Percentiles rank a stretch among this genome's conserved stretches.
Conservation (phyloP, 1,140 invertebrate species). For the Pristionchus pacificus region DNA sequence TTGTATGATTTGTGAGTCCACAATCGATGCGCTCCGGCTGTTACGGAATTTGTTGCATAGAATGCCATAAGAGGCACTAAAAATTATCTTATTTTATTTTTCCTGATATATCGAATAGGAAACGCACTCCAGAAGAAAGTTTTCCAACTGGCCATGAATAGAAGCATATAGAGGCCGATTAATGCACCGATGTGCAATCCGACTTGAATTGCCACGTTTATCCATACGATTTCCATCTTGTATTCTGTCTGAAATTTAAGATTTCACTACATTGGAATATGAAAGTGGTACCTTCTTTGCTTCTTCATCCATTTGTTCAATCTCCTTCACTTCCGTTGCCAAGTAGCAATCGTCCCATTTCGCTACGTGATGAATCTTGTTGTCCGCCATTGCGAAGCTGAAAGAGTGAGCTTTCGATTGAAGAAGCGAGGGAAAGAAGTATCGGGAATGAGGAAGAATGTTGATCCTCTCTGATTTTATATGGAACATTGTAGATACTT, state of each 20-base stretch:
- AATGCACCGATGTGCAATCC: conserved; percentile 80
- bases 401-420: too few relatives aligned
- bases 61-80: conserved; percentile 42
- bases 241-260: neutral
- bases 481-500: too few relatives aligned
- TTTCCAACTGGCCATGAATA: conserved; percentile 72
- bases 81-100: conserved; percentile 11
- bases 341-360: neutral
- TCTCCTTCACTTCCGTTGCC: neutral
- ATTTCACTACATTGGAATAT: neutral
- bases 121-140: conserved; percentile 38
- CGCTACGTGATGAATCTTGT: neutral
- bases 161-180: conserved; percentile 75
- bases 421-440: too few relatives aligned
- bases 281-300: neutral
- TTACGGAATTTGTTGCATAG: conserved; percentile 67
- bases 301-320: neutral
- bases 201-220: conserved; percentile 79
- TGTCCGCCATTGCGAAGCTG: neutral
- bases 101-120: neutral
- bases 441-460: too few relatives aligned
- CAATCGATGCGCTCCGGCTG: conserved; percentile 85
- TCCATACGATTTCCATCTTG: conserved; percentile 74
- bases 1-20: conserved; percentile 92
- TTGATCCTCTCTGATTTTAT: too few relatives aligned